Base-by-base conservation (phyloP, 2,113 vertebrate species). In the Pangasianodon hypophthalmus region DNA sequence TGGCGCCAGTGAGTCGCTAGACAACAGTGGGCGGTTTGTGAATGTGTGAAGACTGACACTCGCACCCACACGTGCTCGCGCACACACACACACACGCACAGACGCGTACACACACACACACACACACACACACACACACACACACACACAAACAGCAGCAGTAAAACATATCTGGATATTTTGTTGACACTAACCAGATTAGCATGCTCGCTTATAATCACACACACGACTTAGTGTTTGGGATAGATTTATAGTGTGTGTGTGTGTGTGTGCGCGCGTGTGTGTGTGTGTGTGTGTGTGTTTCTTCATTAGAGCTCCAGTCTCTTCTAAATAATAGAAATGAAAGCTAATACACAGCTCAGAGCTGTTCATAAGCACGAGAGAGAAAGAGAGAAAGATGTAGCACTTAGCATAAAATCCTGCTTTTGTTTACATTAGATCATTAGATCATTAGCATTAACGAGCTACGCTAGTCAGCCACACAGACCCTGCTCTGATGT, bases 1-100 rank as follows among this genome's bases (percentile, higher is more conserved):
- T 85, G 88, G 88, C 44, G 13, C 56, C 83, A 52, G 8, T 75
- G 77, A 89, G 83, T 89, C 32, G 88, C 84, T 62, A 89, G 88
- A 89, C 83, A 79, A 85, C 88, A 79, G 88, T 85, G 60, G 88
- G 88, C 37, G 79, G 80, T 85, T 84, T 85, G 50, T 88, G 82
- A 85, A 84, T 77, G 88, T 62, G 83, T 85, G 83, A 85, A 89
- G 41, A 85, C 88, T 79, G 16, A 89, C 88, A 86, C 88, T 4
- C 67, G 9, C 87, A 64, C 88, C 2, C 44, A 69, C 37, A 29
- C 60, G 26, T 14, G 24, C 82, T 29, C 32, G 0, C 32, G 6
- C 44, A 19, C 29, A 71, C 84, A 86, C 85, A 73, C 64, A 69
- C 62, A 37, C 44, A 46, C 32, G 56, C 29, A 21, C 32, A 37